phyloP scores from a whole-genome alignment of 2,113 vertebrate genomes.

The Seriola quinqueradiata region DNA sequence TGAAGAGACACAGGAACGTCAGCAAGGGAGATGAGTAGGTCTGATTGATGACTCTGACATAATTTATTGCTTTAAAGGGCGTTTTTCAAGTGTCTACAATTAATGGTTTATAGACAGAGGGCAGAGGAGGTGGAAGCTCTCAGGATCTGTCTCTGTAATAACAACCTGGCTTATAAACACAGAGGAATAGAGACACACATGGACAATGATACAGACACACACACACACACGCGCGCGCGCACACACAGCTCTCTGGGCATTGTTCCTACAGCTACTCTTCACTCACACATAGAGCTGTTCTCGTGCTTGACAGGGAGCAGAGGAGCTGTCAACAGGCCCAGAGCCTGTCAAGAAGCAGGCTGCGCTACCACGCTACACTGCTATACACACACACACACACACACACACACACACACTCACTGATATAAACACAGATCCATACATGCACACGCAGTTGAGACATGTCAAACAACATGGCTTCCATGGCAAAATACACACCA shows the following conservation, averaged over 20 bases:
- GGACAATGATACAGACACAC: slow-evolving; percentile 14
- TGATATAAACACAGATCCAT: slow-evolving; percentile 63
- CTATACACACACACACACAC: slow-evolving; percentile 46
- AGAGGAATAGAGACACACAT: slow-evolving; percentile 30
- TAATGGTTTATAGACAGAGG: slow-evolving; percentile 53
- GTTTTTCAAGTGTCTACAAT: slow-evolving; percentile 52
- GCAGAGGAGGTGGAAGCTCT: slow-evolving; percentile 27
- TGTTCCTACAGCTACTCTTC: slow-evolving; percentile 72
- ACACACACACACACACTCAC: slow-evolving; percentile 28
- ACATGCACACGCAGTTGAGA: slow-evolving; percentile 54
- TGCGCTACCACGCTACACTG: slow-evolving; percentile 35
- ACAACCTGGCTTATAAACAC: slow-evolving; percentile 55
- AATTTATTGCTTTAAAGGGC: slow-evolving; percentile 49
- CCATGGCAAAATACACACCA: slow-evolving; percentile 61
- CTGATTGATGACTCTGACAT: slow-evolving; percentile 57
- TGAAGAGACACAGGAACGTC: slow-evolving; percentile 51
- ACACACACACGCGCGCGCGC: slow-evolving; percentile 19
- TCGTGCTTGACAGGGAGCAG: slow-evolving; percentile 76
- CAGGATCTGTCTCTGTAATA: slow-evolving; percentile 38
- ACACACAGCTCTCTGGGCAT: slow-evolving; percentile 43
- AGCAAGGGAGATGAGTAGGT: slow-evolving; percentile 49
- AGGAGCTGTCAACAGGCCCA: slow-evolving; percentile 77
- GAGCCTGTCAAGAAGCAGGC: slow-evolving; percentile 65
- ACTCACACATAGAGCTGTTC: slow-evolving; percentile 77
- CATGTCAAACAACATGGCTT: slow-evolving; percentile 58